A percentile compares a stretch with the other conserved stretches of the same genome.
These are phyloP conservation scores for Mus spretus DNA, from an alignment of 2,797 vertebrate genomes.

Conservation along the genomic window DNA sequence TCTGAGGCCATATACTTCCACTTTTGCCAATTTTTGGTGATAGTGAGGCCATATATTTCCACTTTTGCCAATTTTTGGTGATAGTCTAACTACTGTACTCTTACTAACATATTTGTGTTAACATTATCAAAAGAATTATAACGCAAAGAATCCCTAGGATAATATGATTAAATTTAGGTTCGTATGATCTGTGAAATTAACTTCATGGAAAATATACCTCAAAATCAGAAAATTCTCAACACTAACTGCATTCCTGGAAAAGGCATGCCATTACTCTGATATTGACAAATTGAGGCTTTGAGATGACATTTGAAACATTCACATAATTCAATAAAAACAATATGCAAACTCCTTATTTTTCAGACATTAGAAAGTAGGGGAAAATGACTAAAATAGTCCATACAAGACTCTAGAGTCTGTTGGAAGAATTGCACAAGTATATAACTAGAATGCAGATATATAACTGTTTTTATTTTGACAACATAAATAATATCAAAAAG, in stretches of 20 bases:
- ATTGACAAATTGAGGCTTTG: constrained; percentile 33
- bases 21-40: not conserved
- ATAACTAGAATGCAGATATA: not conserved
- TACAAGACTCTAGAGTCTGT: not conserved
- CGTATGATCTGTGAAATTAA: constrained; percentile 36
- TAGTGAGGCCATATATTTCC: constrained; percentile 1
- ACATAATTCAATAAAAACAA: not conserved
- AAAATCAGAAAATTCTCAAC: not conserved
- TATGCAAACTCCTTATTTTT: not conserved
- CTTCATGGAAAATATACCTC: constrained; percentile 32
- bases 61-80: not conserved
- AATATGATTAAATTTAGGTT: constrained; percentile 72
- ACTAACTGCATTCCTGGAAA: constrained; percentile 44
- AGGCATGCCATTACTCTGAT: not conserved
- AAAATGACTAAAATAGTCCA: not conserved
- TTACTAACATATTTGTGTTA: constrained; percentile 52
- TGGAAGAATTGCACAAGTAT: not conserved
- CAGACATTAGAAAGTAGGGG: not conserved
- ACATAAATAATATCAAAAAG: not conserved
- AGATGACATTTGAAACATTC: not conserved
- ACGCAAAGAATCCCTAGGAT: constrained; percentile 37
- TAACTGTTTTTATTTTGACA: not conserved
- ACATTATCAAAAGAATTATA: not conserved
- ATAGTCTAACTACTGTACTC: not conserved
- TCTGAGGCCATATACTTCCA: constrained; percentile 31